A percentile compares a stretch with the other conserved stretches of the same genome.
These are phyloP conservation scores for Hippocampus abdominalis DNA, from an alignment of 2,113 vertebrate species.

Conservation along the genomic window DNA sequence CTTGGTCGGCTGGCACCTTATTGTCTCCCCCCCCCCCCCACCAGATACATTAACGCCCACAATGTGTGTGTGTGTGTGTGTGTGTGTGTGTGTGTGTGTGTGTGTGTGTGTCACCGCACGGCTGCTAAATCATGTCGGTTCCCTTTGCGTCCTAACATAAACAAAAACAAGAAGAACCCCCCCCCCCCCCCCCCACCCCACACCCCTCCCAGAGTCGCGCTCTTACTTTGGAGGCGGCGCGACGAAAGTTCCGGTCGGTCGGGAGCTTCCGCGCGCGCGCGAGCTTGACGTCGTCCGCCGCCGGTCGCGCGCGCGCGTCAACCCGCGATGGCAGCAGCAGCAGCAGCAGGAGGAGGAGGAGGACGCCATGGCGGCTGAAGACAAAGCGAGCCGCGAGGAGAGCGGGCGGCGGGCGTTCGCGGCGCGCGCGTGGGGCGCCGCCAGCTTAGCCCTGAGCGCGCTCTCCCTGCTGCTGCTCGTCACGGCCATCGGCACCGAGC, in stretches of 20 bases:
- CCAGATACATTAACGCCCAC: too few relatives aligned
- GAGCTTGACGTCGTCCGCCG: constrained; percentile 2
- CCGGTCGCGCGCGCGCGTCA: constrained; percentile 14
- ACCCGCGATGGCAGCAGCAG: constrained; percentile 50
- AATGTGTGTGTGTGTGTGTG: too few relatives aligned
- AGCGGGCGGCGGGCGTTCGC: constrained; percentile 49
- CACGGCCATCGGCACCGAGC: constrained; percentile 82
- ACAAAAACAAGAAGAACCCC: too few relatives aligned
- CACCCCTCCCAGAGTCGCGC: too few relatives aligned
- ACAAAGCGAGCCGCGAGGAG: constrained; percentile 13
- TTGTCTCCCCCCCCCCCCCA: neutral
- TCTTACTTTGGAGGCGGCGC: neutral
- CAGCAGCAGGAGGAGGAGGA: too few relatives aligned
- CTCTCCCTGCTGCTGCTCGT: constrained; percentile 77
- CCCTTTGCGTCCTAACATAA: neutral
- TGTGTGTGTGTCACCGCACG: too few relatives aligned
- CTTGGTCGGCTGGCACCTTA: neutral
- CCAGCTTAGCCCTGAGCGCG: constrained; percentile 77
- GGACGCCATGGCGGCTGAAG: constrained; percentile 50
- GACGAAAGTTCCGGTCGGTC: neutral
- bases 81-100: too few relatives aligned
- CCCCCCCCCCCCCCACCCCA: too few relatives aligned
- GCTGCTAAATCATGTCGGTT: too few relatives aligned
- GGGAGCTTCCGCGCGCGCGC: neutral
- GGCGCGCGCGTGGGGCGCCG: neutral